Percentiles rank a stretch among this genome's conserved stretches.
These are phyloP conservation scores for Agapostemon virescens DNA, from an alignment of 2,888 invertebrate species.

Conservation along the genomic window DNA sequence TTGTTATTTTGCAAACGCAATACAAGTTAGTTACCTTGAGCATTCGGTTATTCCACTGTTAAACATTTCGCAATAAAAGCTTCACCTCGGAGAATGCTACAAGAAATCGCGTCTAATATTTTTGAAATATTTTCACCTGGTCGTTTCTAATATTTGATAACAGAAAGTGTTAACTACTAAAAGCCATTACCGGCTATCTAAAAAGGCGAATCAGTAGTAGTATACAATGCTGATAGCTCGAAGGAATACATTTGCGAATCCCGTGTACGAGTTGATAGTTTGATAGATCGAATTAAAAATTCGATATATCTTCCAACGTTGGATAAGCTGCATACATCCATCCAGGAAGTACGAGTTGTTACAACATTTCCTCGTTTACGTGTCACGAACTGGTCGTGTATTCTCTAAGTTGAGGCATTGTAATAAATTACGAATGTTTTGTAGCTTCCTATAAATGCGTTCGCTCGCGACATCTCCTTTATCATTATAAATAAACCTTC, in stretches of 20 bases:
- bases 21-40: not conserved
- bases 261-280: slow-evolving; percentile 29
- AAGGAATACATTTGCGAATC: slow-evolving; percentile 1
- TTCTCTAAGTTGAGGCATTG: slow-evolving; percentile 17
- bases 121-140: not conserved
- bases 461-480: not conserved
- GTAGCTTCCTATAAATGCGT: slow-evolving; percentile 21
- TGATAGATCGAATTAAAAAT: slow-evolving; percentile 50
- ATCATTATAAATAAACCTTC: slow-evolving; percentile 11
- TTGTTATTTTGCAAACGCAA: no score
- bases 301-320: not conserved
- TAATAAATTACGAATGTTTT: slow-evolving; percentile 44
- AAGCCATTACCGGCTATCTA: slow-evolving; percentile 17
- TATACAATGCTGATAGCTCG: slow-evolving; percentile 32
- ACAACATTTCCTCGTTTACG: slow-evolving; percentile 33
- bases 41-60: not conserved
- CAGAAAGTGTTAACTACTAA: slow-evolving; percentile 8
- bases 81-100: not conserved
- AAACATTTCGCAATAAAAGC: not conserved
- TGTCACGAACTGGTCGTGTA: slow-evolving; percentile 12
- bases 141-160: not conserved
- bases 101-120: not conserved
- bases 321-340: slow-evolving; percentile 23
- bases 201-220: not conserved
- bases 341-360: slow-evolving; percentile 38